These are phyloP conservation scores for Ariolimax columbianus DNA, from an alignment of 2,888 invertebrate species.

Conservation along the genomic window DNA sequence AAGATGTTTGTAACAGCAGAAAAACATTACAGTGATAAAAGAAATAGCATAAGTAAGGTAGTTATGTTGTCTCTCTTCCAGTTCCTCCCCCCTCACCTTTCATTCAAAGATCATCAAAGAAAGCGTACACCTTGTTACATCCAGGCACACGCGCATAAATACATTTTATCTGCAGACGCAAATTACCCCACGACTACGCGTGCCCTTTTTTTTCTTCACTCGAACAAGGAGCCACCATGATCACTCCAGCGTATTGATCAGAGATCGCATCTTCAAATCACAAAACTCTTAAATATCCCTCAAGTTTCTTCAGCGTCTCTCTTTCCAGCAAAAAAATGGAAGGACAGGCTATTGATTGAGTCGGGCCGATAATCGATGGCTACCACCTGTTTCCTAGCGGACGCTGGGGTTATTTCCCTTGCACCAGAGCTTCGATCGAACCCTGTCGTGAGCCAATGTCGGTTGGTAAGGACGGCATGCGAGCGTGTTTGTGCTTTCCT, in stretches of 20 bases:
- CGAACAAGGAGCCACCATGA: background rate
- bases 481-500: background rate
- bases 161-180: background rate
- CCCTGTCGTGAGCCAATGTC: background rate
- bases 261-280: conserved; percentile 21
- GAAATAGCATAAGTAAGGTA: too few relatives aligned
- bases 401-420: conserved; percentile 44
- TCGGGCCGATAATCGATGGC: conserved; percentile 48
- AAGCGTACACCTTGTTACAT: background rate
- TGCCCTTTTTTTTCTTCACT: background rate
- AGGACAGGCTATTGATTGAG: conserved; percentile 34
- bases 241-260: conserved; percentile 23
- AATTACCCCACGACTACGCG: background rate
- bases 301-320: conserved; percentile 19
- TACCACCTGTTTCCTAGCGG: conserved; percentile 44
- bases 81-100: background rate
- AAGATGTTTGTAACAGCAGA: background rate
- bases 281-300: conserved; percentile 30
- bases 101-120: background rate
- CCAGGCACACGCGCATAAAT: background rate
- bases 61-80: background rate
- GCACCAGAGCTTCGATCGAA: conserved; percentile 39
- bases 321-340: background rate
- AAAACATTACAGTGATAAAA: background rate
- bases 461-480: background rate